These are phyloP conservation scores for Caenorhabditis sp. DNA, from an alignment of 2,888 invertebrate genomes.

Conservation along the genomic window DNA sequence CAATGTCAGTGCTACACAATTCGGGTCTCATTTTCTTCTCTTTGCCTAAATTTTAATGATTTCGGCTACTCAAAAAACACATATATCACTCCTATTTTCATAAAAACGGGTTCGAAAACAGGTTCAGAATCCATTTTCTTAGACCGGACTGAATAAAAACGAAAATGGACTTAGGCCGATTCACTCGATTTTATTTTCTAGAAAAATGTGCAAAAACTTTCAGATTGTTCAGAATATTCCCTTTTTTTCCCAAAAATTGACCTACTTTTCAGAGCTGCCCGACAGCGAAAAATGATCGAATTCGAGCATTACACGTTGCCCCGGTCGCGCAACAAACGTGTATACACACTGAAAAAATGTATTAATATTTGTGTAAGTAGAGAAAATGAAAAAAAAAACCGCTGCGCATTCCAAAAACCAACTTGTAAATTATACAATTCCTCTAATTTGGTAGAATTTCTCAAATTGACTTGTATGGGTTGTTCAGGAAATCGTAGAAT, in stretches of 20 bases:
- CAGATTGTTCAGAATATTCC: too few relatives aligned
- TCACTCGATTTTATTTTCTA: too few relatives aligned
- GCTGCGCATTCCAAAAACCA: not conserved
- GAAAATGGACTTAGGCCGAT: too few relatives aligned
- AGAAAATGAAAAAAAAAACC: too few relatives aligned
- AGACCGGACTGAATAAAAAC: too few relatives aligned
- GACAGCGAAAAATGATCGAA: constrained; percentile 73
- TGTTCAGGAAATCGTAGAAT: constrained; percentile 63
- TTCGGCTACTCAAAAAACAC: too few relatives aligned
- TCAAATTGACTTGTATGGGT: constrained; percentile 36
- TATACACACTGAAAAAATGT: constrained; percentile 71
- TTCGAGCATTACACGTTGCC: constrained; percentile 72
- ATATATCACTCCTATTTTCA: too few relatives aligned
- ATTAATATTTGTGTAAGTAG: not conserved
- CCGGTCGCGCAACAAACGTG: constrained; percentile 72
- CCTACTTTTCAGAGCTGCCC: constrained; percentile 73
- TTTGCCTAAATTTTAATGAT: too few relatives aligned
- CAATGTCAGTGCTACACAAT: too few relatives aligned
- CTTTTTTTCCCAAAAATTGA: not conserved
- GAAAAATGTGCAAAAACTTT: not conserved
- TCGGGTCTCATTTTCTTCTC: too few relatives aligned
- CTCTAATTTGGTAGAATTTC: constrained; percentile 5
- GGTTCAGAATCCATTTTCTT: too few relatives aligned
- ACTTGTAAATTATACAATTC: constrained; percentile 46
- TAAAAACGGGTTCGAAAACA: too few relatives aligned